Conservation (phyloP, 2,113 vertebrate species). For the Otolemur garnettii region DNA sequence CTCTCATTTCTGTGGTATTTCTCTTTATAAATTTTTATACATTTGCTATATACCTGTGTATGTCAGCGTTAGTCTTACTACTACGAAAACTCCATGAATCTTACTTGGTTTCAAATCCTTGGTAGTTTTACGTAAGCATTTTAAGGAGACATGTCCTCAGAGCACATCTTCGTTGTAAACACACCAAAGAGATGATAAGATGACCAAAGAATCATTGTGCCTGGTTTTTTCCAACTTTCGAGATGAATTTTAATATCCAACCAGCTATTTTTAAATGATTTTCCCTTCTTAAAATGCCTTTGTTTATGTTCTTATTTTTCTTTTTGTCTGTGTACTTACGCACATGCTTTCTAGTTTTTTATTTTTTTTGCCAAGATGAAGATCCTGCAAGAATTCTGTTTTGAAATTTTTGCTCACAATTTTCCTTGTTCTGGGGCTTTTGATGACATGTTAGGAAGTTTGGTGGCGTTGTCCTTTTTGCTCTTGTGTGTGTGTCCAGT, state of each 20-base stretch:
- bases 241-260: neutral
- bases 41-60: neutral
- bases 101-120: neutral
- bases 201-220: neutral
- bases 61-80: neutral
- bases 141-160: neutral
- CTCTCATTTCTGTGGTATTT: neutral
- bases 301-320: neutral
- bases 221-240: neutral
- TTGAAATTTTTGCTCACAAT: neutral
- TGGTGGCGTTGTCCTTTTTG: neutral
- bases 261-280: neutral
- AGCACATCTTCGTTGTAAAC: neutral
- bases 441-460: neutral
- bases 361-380: neutral
- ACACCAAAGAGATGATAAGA: neutral
- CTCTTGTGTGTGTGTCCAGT: neutral
- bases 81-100: neutral
- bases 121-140: slow-evolving; percentile 1
- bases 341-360: neutral
- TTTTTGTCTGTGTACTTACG: neutral
- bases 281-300: neutral
- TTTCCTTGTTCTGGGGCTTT: neutral
- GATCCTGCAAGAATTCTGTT: neutral
- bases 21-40: neutral